Conservation (phyloP, 1,140 invertebrate species). For the Capitella teleta region DNA sequence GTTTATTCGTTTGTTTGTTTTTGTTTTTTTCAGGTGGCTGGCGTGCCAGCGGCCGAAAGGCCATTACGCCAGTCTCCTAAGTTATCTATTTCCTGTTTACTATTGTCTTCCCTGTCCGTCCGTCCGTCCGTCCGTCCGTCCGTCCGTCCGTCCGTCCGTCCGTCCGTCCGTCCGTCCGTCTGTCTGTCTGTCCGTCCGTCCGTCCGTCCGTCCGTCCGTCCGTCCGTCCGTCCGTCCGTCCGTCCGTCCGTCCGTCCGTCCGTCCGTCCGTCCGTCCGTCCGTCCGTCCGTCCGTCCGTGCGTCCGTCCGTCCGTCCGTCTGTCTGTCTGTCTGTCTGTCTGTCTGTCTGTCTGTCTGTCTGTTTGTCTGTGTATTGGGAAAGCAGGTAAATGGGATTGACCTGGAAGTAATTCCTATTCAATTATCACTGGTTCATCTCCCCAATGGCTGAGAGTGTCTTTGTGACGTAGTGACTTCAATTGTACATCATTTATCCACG, state of each 20-base stretch:
- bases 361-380: no score
- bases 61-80: background rate
- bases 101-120: slow-evolving; percentile 1
- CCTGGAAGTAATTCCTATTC: no score
- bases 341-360: background rate
- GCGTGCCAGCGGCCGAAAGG: background rate
- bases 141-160: background rate
- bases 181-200: background rate
- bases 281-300: background rate
- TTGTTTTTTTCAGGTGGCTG: background rate
- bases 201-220: background rate
- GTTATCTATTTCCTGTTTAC: background rate
- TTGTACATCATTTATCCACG: no score
- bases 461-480: no score
- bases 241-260: background rate
- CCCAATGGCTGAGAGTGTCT: no score
- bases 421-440: no score
- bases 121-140: background rate
- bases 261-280: background rate
- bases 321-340: slow-evolving; percentile 1
- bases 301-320: background rate
- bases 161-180: background rate
- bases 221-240: background rate
- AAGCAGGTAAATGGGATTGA: no score
- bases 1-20: background rate